These are phyloP conservation scores for Eurytoma californica DNA, from an alignment of 2,888 invertebrate species.

Conservation along the genomic window DNA sequence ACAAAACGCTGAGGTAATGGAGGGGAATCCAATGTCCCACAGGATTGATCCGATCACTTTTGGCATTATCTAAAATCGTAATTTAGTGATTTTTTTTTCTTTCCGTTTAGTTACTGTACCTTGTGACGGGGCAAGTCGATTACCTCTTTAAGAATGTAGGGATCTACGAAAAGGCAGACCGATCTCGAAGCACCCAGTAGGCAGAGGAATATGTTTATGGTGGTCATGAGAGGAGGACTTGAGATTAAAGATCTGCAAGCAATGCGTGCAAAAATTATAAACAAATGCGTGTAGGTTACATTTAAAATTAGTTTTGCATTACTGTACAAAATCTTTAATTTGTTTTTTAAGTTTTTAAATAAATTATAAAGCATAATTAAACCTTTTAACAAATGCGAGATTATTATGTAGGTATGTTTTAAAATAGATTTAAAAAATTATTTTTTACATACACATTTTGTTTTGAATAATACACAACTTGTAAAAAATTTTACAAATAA, in stretches of 20 bases:
- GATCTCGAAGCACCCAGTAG: constrained; percentile 76
- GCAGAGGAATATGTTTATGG: constrained; percentile 78
- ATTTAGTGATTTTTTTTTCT: background rate
- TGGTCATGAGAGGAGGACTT: constrained; percentile 77
- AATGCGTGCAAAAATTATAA: background rate
- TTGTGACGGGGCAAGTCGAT: background rate
- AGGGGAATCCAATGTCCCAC: constrained; percentile 79
- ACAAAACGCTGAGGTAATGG: constrained; percentile 78
- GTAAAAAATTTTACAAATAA: too few species aligned
- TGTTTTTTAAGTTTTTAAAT: too few species aligned
- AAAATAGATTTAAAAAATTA: too few species aligned
- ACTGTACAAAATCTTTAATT: background rate
- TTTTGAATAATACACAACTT: too few species aligned
- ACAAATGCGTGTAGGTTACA: background rate
- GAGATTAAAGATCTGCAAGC: constrained; percentile 76
- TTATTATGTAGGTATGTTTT: too few species aligned
- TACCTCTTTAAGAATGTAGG: constrained; percentile 78
- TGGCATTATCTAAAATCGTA: constrained; percentile 74
- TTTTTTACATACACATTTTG: too few species aligned
- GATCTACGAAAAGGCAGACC: constrained; percentile 77
- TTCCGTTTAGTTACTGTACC: background rate
- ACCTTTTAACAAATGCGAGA: too few species aligned
- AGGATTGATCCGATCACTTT: constrained; percentile 76
- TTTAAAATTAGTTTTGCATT: background rate
- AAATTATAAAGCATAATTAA: too few species aligned